Evolutionary conservation across 2,888 invertebrate genomes (phyloP), one percentile per base, ranked within the genome.

Genomic region (Pogonocherus hispidulus): DNA sequence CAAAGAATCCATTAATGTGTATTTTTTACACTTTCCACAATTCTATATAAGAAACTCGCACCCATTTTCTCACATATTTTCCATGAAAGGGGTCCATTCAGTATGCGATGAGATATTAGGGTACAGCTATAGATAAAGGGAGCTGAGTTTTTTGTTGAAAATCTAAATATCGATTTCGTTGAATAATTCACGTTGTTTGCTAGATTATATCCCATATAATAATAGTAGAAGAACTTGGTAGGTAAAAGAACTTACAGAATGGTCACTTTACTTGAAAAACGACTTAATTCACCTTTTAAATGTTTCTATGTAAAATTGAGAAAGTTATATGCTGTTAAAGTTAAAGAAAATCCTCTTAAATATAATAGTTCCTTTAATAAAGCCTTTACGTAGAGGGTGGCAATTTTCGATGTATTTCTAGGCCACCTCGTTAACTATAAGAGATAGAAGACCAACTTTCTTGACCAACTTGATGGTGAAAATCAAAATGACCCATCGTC

Each of bases 1-100:
- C 27, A 52, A 52, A 52, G 27, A 52, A 27, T 14, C 27, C 27
- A 27, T 52, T 52, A 27, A 52, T 6, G 27, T 52, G 18, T 27
- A 27, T 27, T 27, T 52, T 52, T 27, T 27, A 52, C 51, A 52
- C 51, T 52, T 22, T 27, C 27, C 8, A 14, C 27, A 52, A 52
- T 14, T 52, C 27, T n/a, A n/a, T n/a, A n/a, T 52, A 27, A 52
- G 51, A 52, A 27, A 27, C 23, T n/a, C 14, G 18, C 20, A 16
- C 51, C 14, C 41, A 16, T 27, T 41, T 41, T 41, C 51, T 23
- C 27, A 52, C 51, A 52, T 52, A 27, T 52, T 52, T 52, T 52
- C 27, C 3, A 5, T 52, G 51, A 27, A 52, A 52, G 20, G 51
- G 22, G 4, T 52, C 51, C 27, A 27, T 52, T 52, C 51, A 52